A percentile compares a stretch with the other conserved stretches of the same genome.
Conservation (phyloP, 37 sponge, comb jelly and placozoan genomes). For the Haliclona indistincta region DNA sequence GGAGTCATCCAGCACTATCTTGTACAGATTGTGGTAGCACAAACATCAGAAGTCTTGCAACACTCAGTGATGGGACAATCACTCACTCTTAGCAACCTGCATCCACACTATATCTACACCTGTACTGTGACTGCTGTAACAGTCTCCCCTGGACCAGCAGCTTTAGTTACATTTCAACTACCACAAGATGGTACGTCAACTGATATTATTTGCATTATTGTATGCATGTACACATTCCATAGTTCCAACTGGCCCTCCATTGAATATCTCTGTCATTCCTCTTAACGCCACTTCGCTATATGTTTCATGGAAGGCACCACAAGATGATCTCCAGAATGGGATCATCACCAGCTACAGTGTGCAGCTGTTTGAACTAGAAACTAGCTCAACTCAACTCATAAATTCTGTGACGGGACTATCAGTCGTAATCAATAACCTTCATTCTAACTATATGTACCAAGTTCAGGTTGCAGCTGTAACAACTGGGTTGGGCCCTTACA, state of each 20-base stretch:
- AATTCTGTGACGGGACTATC: background rate
- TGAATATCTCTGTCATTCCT: background rate
- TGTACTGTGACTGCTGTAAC: constrained; percentile 20
- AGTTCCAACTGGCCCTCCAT: constrained; percentile 42
- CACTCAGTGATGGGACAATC: background rate
- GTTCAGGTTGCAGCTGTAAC: constrained; percentile 10
- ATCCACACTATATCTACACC: constrained; percentile 10
- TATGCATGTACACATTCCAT: background rate
- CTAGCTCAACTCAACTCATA: background rate
- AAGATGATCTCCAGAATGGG: constrained; percentile 17
- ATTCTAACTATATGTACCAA: background rate
- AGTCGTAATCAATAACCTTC: background rate
- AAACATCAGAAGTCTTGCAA: background rate
- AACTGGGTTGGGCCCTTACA: background rate
- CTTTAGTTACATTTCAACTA: background rate
- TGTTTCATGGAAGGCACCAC: constrained; percentile 34
- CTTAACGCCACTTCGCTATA: background rate
- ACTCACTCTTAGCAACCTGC: background rate
- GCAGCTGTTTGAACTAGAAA: background rate
- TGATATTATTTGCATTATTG: background rate
- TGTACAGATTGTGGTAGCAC: background rate
- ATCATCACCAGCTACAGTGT: constrained; percentile 13
- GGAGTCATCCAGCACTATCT: background rate
- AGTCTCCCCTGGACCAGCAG: background rate
- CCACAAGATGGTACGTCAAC: constrained; percentile 12